Evolutionary conservation across 1,140 invertebrate genomes (phyloP).

Genomic region (Danaus plexippus): DNA sequence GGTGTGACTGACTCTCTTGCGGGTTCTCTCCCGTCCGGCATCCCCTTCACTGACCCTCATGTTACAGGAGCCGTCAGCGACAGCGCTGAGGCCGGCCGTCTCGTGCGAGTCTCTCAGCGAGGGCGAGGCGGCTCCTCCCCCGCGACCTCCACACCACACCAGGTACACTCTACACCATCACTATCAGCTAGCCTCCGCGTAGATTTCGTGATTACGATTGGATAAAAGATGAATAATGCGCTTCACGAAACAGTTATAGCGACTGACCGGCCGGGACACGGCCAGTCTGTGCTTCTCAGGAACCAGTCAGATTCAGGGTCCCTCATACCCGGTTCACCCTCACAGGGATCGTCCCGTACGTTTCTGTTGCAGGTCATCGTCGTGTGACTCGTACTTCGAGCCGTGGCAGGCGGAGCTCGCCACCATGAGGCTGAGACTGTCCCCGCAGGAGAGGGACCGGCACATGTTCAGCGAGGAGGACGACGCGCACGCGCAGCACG

Average conservation of each 20-base stretch:
- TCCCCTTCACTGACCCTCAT: neutral
- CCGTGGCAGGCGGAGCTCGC: conserved; percentile 79
- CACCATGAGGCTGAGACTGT: conserved; percentile 86
- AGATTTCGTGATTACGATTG: too few species aligned
- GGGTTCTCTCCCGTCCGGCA: too few species aligned
- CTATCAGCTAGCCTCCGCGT: neutral
- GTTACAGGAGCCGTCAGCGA: neutral
- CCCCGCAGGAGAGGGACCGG: conserved; percentile 87
- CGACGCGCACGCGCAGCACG: conserved; percentile 31
- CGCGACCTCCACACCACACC: conserved; percentile 45
- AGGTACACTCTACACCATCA: conserved; percentile 46
- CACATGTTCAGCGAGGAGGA: conserved; percentile 90
- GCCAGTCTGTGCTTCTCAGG: too few species aligned
- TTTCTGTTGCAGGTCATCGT: conserved; percentile 77
- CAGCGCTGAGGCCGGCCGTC: conserved; percentile 41
- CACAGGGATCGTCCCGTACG: neutral
- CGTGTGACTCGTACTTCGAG: conserved; percentile 95
- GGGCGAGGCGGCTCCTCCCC: conserved; percentile 53
- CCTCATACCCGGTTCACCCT: neutral
- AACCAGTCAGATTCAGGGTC: too few species aligned
- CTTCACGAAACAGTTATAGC: too few species aligned
- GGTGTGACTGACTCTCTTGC: too few species aligned
- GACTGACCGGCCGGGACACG: too few species aligned
- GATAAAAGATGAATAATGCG: too few species aligned
- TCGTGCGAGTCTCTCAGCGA: conserved; percentile 61